A percentile compares a stretch with the other conserved stretches of the same genome.
These are phyloP conservation scores for Pelusios castaneus DNA, from an alignment of 2,113 vertebrate species.

Conservation along the genomic window DNA sequence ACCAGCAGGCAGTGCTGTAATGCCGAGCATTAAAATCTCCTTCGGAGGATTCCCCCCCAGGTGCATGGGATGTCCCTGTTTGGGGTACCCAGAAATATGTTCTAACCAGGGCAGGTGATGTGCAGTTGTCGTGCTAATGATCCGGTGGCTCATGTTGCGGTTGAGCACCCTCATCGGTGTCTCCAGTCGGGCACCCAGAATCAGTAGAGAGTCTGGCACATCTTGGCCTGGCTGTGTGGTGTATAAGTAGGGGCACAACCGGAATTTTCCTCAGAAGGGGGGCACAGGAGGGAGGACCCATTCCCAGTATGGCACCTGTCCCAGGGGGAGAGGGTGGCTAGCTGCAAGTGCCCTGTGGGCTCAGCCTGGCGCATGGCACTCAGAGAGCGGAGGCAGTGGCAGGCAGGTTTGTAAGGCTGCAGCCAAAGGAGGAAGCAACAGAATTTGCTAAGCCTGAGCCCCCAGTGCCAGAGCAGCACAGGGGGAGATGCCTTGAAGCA, in stretches of 20 bases:
- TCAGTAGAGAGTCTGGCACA: neutral
- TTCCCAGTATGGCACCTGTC: neutral
- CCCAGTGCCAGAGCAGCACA: neutral
- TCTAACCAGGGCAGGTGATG: neutral
- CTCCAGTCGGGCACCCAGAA: neutral
- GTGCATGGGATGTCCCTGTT: neutral
- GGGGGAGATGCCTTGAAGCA: neutral
- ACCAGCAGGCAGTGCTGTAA: neutral
- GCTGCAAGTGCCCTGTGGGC: neutral
- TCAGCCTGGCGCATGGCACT: neutral
- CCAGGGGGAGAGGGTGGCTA: neutral
- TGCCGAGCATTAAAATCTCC: neutral
- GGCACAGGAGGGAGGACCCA: too few species aligned
- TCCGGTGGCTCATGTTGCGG: accelerated
- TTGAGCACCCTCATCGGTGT: accelerated
- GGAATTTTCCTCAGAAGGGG: neutral
- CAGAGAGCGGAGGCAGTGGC: neutral
- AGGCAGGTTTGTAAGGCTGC: neutral
- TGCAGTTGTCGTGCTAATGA: accelerated
- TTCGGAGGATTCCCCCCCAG: neutral
- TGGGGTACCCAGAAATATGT: neutral
- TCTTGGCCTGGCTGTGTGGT: neutral
- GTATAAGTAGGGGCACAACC: neutral
- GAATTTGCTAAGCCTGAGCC: neutral
- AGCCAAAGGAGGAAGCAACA: neutral